Base-by-base conservation (phyloP, 2,888 invertebrate species). In the Eupithecia tripunctaria region DNA sequence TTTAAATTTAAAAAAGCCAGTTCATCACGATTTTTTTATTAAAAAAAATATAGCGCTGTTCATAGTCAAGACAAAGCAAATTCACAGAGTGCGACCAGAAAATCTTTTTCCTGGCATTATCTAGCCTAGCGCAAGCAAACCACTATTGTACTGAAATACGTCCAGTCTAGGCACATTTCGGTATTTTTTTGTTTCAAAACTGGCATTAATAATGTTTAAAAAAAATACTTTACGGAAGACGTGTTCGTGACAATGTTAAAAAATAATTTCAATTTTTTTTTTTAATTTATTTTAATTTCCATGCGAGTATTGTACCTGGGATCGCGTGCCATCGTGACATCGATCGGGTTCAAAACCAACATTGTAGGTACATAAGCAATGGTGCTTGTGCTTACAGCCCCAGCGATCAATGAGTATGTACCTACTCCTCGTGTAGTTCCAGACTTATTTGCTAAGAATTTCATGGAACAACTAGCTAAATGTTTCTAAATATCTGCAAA, bases 231-330 rank as follows among this genome's bases (percentile, higher is more conserved):
- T 77, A 71, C 73, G 79, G 81, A 85, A 86, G 81, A 80, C 69
- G 77, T 76, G 78, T 87, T 88, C 87, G 87, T 88, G 89, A 86
- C 85, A 76, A 82, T 1, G 62, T n/a, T 68, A 64, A 18, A 41
- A 67, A 71, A 32, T 72, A 41, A 70, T n/a, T n/a, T n/a, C n/a
- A n/a, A n/a, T n/a, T n/a, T n/a, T n/a, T n/a, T n/a, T n/a, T n/a
- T n/a, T n/a, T n/a, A n/a, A n/a, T n/a, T n/a, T n/a, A n/a, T n/a
- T n/a, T n/a, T n/a, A n/a, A n/a, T 70, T 77, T 78, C 76, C 74
- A 72, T 63, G 63, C 73, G 75, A 75, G 75, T n/a, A 27, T 59
- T 38, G 75, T 18, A 27, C 62, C 43, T 8, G n/a, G 60, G 36
- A 72, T 83, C 76, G 83, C 83, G 81, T 83, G 82, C 67, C 41